phyloP scores from a whole-genome alignment of 2,888 invertebrate species.

The Volucella bombylans region DNA sequence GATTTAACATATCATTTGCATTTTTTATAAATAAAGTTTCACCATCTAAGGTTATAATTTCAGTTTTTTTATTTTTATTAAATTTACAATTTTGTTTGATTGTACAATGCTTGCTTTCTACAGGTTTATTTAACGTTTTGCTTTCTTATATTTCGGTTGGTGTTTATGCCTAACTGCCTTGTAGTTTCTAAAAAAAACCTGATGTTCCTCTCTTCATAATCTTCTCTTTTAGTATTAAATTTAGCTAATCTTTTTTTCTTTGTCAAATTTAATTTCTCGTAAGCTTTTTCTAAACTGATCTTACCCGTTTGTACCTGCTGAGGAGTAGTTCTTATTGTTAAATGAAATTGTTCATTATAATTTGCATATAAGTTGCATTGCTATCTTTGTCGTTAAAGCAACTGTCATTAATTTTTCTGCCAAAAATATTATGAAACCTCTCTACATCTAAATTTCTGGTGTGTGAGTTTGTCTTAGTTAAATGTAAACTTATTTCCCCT shows the following conservation, averaged over 20 bases:
- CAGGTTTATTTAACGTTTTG: too few species aligned
- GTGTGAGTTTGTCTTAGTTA: conserved; percentile 20
- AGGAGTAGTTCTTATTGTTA: conserved; percentile 66
- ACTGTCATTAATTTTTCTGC: conserved; percentile 42
- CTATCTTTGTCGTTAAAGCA: conserved; percentile 41
- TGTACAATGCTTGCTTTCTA: too few species aligned
- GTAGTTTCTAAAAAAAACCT: conserved; percentile 22
- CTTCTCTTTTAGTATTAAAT: conserved; percentile 34
- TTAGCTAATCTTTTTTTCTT: conserved; percentile 54
- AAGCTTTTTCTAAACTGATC: conserved; percentile 47
- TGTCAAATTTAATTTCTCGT: conserved; percentile 36
- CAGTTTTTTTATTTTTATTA: too few species aligned
- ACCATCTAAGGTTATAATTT: too few species aligned
- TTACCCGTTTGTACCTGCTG: conserved; percentile 51
- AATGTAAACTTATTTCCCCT: conserved; percentile 16
- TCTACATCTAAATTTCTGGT: conserved; percentile 21
- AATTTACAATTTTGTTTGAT: too few species aligned
- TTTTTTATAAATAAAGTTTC: too few species aligned
- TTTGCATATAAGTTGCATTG: conserved; percentile 62
- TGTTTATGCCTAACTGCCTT: conserved; percentile 25
- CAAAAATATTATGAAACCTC: not conserved
- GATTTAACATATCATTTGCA: too few species aligned
- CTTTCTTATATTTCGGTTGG: conserved; percentile 9
- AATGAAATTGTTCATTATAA: conserved; percentile 69
- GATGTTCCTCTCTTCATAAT: conserved; percentile 24